Base-by-base conservation (phyloP, 2,888 invertebrate genomes). In the Drosophila parthenogenetica region DNA sequence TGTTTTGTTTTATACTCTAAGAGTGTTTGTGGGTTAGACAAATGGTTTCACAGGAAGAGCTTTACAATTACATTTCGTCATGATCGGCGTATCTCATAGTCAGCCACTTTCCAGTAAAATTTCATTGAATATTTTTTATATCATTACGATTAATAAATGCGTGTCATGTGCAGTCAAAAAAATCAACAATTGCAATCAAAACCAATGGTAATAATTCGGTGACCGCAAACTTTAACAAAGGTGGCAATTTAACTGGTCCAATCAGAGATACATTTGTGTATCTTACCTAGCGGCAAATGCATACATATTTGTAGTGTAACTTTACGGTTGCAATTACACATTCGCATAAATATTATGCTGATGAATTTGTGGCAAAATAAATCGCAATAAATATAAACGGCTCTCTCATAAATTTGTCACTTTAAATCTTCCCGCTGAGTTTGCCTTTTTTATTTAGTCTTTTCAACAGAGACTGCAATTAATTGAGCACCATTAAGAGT, bases 381-480 rank as follows among this genome's bases (percentile, higher is more conserved):
- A 71, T 45, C 32, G 71, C 60, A 66, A 86, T 80, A 69, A 77
- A 87, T 81, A 70, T 81, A 63, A 77, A 77, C 69, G 55, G 37
- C 13, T 50, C 57, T 66, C 61, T 63, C 62, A 73, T 70, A 77
- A 83, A 86, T 86, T 77, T 63, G 63, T 61, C 62, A 66, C 68
- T 75, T 73, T 69, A 68, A 77, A 54, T 61, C 60, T 73, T 77
- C 46, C n/a, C 35, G 48, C 57, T 39, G 57, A 35, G 25, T 49
- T 19, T 7, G 16, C 14, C 3, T 59, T 43, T 63, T 60, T 54
- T 46, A 55, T n/a, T 54, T 46, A 46, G 49, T 42, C 16, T 13
- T 11, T 19, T 22, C 60, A 75, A 81, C 80, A 85, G 81, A 75
- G 79, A 63, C 69, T 58, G 81, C 87, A 82, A 85, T 87, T 82